Conservation (phyloP, 1,140 invertebrate species). For the Dryas iulia region DNA sequence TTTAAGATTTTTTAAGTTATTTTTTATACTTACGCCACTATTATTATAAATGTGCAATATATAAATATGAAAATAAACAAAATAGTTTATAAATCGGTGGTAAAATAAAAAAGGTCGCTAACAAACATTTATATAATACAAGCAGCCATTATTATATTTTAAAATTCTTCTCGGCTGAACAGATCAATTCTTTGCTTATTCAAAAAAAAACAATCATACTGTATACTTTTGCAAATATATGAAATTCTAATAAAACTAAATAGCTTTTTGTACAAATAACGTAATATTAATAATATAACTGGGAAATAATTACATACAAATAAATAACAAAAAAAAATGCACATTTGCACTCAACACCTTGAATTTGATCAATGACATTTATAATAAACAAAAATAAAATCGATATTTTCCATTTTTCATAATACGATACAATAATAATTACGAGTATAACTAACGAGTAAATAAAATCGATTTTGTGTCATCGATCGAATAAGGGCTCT, state of each 20-base stretch:
- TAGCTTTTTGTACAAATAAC: neutral
- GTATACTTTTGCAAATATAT: neutral
- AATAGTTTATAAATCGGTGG: conserved; percentile 18
- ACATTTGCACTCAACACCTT: neutral
- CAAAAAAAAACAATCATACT: neutral
- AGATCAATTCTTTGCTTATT: neutral
- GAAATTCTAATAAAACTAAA: neutral
- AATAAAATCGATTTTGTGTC: neutral
- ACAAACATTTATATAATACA: neutral
- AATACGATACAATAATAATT: no score
- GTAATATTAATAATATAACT: neutral
- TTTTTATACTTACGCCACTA: neutral
- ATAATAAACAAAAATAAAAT: neutral
- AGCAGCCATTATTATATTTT: neutral
- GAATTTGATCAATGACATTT: neutral
- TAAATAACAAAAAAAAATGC: conserved; percentile 1
- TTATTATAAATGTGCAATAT: neutral
- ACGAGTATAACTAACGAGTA: no score
- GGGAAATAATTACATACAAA: neutral
- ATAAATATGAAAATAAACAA: neutral
- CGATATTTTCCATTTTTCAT: neutral
- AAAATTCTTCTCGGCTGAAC: neutral
- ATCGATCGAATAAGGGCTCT: neutral
- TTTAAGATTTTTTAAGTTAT: no score
- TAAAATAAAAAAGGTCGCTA: conserved; percentile 10